These are phyloP conservation scores for Dendrolimus houi DNA, from an alignment of 2,888 invertebrate genomes.

Conservation along the genomic window DNA sequence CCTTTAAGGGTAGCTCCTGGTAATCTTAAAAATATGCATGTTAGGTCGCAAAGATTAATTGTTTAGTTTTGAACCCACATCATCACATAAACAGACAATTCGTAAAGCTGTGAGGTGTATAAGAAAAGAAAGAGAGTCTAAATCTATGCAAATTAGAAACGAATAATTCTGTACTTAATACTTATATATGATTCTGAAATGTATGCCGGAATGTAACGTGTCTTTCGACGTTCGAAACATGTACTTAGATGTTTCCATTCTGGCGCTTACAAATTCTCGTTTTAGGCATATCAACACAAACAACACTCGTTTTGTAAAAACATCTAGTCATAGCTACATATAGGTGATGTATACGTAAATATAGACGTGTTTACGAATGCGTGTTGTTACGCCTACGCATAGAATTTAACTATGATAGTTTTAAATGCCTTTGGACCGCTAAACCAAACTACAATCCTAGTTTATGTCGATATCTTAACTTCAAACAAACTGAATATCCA, in stretches of 20 bases:
- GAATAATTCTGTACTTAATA: no score
- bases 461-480: not conserved
- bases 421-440: not conserved
- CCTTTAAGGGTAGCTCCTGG: no score
- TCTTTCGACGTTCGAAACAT: not conserved
- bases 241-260: not conserved
- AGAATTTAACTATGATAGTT: not conserved
- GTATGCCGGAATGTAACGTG: no score
- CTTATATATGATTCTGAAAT: no score
- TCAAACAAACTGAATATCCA: no score
- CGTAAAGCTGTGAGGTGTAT: no score
- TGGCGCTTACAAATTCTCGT: not conserved
- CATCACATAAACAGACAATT: no score
- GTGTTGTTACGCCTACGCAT: not conserved
- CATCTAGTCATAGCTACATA: not conserved
- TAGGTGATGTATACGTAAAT: not conserved
- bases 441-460: not conserved
- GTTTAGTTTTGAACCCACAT: no score
- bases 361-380: not conserved
- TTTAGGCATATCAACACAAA: not conserved
- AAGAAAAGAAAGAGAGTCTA: no score
- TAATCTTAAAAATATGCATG: no score
- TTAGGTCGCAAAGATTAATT: no score
- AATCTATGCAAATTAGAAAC: no score
- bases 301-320: not conserved